Conservation (phyloP, 2,888 invertebrate genomes). For the Acanthosepion lycidas region DNA sequence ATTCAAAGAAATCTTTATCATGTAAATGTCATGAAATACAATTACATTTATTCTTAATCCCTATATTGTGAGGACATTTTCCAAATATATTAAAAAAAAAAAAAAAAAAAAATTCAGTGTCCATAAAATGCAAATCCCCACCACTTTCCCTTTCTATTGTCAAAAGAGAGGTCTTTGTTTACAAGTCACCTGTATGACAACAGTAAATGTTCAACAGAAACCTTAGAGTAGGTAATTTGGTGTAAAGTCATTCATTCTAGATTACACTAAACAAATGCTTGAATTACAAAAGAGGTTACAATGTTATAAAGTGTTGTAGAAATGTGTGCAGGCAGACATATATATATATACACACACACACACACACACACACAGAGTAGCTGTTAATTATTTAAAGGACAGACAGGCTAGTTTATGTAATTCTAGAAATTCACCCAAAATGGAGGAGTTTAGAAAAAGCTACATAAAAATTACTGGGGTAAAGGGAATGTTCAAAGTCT, state of each 20-base stretch:
- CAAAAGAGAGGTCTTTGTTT: too few relatives aligned
- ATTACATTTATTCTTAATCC: too few relatives aligned
- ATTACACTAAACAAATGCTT: not conserved
- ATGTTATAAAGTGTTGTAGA: not conserved
- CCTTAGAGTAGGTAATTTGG: not conserved
- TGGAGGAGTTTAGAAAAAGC: not conserved
- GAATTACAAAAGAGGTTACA: not conserved
- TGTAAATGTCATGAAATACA: too few relatives aligned
- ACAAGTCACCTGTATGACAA: too few relatives aligned
- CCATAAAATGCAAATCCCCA: too few relatives aligned
- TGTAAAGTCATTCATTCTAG: not conserved
- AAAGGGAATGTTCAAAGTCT: not conserved
- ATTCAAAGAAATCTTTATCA: too few relatives aligned
- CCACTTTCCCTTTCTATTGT: too few relatives aligned
- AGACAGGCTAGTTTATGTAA: not conserved
- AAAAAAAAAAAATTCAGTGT: too few relatives aligned
- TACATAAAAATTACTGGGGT: not conserved
- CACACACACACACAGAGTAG: not conserved
- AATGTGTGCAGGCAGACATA: not conserved
- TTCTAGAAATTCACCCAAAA: not conserved
- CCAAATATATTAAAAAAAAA: too few relatives aligned
- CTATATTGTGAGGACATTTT: too few relatives aligned
- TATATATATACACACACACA: not conserved
- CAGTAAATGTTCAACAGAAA: not conserved
- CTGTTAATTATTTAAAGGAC: not conserved